phyloP scores from a whole-genome alignment of 1,140 invertebrate genomes.

The Drosophila tristis region DNA sequence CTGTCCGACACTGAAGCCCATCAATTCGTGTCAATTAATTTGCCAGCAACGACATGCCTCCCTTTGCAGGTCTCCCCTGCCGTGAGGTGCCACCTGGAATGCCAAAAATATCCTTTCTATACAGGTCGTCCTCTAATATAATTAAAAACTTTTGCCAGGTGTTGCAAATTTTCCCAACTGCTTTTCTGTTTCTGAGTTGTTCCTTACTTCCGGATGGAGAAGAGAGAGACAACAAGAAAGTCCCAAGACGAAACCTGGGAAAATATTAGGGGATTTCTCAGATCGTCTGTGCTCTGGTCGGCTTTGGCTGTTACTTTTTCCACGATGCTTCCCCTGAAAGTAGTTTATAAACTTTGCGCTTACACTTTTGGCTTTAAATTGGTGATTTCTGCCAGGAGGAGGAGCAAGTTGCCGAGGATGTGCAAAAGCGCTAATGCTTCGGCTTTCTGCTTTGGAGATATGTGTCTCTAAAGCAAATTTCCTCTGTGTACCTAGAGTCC shows the following conservation, averaged over 20 bases:
- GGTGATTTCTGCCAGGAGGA: slow-evolving; percentile 44
- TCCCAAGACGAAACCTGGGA: slow-evolving; percentile 20
- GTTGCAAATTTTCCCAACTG: slow-evolving; percentile 74
- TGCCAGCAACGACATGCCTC: slow-evolving; percentile 63
- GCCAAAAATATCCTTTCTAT: slow-evolving; percentile 66
- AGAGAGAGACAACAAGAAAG: slow-evolving; percentile 43
- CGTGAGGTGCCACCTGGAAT: slow-evolving; percentile 45
- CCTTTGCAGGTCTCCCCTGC: slow-evolving; percentile 4
- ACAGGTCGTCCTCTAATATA: slow-evolving; percentile 70
- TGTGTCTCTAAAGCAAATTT: slow-evolving; percentile 72
- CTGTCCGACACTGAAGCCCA: slow-evolving; percentile 75
- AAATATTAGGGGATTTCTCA: slow-evolving; percentile 48
- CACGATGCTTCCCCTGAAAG: slow-evolving; percentile 33
- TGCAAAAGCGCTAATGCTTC: slow-evolving; percentile 55
- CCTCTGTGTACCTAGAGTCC: slow-evolving; percentile 58
- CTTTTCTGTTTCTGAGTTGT: slow-evolving; percentile 42
- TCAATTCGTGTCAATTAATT: slow-evolving; percentile 83
- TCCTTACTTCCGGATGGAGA: slow-evolving; percentile 59
- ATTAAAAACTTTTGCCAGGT: slow-evolving; percentile 82
- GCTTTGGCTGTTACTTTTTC: slow-evolving; percentile 63
- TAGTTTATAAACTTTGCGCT: slow-evolving; percentile 68
- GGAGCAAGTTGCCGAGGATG: not conserved
- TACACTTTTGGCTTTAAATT: slow-evolving; percentile 58
- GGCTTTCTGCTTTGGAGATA: slow-evolving; percentile 55
- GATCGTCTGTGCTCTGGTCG: slow-evolving; percentile 35